A percentile compares a stretch with the other conserved stretches of the same genome.
These are phyloP conservation scores for Drosophila erecta DNA, from an alignment of 1,140 invertebrate species.

Conservation along the genomic window DNA sequence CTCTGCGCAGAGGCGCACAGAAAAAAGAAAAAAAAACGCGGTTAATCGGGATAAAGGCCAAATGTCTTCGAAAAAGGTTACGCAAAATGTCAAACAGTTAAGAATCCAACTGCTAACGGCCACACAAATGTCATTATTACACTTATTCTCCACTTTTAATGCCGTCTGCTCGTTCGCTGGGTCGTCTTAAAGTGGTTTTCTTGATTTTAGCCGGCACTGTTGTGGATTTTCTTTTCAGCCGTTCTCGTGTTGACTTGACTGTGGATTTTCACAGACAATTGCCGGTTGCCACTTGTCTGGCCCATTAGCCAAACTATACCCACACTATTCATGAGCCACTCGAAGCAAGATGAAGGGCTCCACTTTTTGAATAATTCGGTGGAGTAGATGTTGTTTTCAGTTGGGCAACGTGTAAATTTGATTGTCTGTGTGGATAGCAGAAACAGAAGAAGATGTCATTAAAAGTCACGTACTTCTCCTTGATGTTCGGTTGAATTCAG, in stretches of 20 bases:
- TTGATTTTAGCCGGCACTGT: conserved; percentile 8
- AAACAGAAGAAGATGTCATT: conserved; percentile 20
- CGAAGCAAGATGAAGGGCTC: conserved; percentile 28
- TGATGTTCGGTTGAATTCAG: conserved; percentile 10
- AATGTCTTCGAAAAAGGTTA: conserved; percentile 83
- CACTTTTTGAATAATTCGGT: conserved; percentile 21
- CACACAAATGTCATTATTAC: conserved; percentile 82
- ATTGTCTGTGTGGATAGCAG: conserved; percentile 19
- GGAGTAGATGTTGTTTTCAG: conserved; percentile 20
- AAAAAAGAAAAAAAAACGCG: conserved; percentile 16
- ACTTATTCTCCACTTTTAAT: conserved; percentile 79
- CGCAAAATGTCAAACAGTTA: conserved; percentile 84
- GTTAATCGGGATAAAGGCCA: conserved; percentile 72
- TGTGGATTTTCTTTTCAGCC: conserved; percentile 44
- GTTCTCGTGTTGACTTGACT: conserved; percentile 38
- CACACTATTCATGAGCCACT: conserved; percentile 24
- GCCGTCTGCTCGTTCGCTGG: conserved; percentile 61
- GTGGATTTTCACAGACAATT: conserved; percentile 68
- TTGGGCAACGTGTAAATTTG: conserved; percentile 41
- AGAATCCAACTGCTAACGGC: conserved; percentile 79
- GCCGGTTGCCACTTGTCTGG: conserved; percentile 45
- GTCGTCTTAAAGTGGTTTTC: conserved; percentile 22
- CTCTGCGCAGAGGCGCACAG: conserved; percentile 16
- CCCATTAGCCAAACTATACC: conserved; percentile 33
- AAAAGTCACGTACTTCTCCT: background rate